These are phyloP conservation scores for Platysteira castanea DNA, from an alignment of 2,113 vertebrate species.

Conservation along the genomic window DNA sequence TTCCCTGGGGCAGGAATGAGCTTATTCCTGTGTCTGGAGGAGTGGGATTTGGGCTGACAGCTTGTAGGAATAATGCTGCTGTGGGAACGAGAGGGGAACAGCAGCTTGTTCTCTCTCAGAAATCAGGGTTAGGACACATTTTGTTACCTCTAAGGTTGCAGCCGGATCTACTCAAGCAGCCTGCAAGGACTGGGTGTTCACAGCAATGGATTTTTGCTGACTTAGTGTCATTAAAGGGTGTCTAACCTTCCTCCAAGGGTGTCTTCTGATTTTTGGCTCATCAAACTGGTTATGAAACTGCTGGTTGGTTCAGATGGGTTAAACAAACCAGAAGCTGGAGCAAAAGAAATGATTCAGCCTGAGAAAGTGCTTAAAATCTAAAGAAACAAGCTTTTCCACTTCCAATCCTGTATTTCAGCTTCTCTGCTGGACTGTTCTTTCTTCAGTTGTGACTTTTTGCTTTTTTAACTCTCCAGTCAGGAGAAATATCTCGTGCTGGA, in stretches of 20 bases:
- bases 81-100: neutral
- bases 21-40: neutral
- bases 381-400: neutral
- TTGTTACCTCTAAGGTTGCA: neutral
- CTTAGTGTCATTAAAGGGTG: neutral
- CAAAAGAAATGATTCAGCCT: neutral
- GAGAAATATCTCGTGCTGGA: neutral
- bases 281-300: neutral
- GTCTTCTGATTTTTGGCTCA: neutral
- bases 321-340: conserved; percentile 3
- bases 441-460: neutral
- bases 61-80: neutral
- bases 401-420: neutral
- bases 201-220: neutral
- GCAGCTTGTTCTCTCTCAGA: neutral
- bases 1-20: neutral
- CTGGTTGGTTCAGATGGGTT: neutral
- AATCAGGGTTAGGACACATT: neutral
- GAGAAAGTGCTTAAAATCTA: neutral
- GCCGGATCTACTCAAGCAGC: neutral
- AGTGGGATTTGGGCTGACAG: neutral
- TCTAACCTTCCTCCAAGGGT: neutral
- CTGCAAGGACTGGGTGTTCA: neutral
- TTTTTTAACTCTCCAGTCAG: neutral
- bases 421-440: neutral